Base-by-base conservation (phyloP, 1,140 invertebrate species). In the Ceratosolen solmsi region DNA sequence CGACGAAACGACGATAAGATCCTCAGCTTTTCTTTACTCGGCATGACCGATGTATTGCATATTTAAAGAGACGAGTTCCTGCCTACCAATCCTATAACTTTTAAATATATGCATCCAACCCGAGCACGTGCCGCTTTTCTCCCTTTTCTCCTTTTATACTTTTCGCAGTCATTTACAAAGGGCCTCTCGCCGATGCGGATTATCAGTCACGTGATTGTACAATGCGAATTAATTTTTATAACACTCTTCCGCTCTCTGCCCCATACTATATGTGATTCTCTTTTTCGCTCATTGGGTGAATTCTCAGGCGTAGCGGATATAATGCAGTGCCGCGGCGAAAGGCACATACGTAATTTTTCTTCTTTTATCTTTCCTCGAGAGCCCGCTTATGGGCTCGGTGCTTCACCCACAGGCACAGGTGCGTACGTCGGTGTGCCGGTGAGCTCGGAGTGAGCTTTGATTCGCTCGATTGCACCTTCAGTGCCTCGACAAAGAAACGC, bases 391-490 rank as follows among this genome's bases (percentile, higher is more conserved):
- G 51, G 3, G 51, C 20, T 2, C 20, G 20, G 20, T 54, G 20
- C 3, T 8, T 54, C 51, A 70, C 68, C 7, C 38, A 46, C 27
- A 70, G 20, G 2, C 13, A 11, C 60, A 36, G 25, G 54, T 72
- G 41, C 36, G 63, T 38, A 30, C 27, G 13, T 41, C 27, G 54
- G 36, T 71, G 30, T 56, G 20, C 33, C 46, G 11, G 36, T 3
- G 36, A 38, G 7, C 63, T 63, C 17, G 17, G 5, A 33, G 63
- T 68, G 25, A 71, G 54, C 41, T 13, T 0, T 27, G 74, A 63
- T 56, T 68, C 76, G 63, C 30, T 78, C 63, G 76, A 72, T 71
- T 79, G 78, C 68, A 41, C 77, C 36, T 71, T 65, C 22, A 65
- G 17, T 41, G 58, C 1, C 58, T 68, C 65, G n/a, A 80, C 58